These are phyloP conservation scores for Thamnophis elegans DNA, from an alignment of 2,797 vertebrate species.

Conservation along the genomic window DNA sequence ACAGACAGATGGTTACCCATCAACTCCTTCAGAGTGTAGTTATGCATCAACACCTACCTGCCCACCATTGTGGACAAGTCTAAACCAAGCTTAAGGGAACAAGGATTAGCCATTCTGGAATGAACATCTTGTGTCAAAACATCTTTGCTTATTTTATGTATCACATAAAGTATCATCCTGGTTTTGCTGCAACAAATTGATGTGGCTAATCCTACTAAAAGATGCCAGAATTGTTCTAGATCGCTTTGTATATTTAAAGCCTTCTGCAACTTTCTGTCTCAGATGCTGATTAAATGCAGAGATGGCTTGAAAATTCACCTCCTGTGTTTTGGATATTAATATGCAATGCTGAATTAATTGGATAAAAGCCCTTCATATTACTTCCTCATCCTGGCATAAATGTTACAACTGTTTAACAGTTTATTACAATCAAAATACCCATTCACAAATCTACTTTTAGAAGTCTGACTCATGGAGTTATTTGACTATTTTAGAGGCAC, in stretches of 20 bases:
- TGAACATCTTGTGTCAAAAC: not conserved
- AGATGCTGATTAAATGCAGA: not conserved
- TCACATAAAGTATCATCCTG: not conserved
- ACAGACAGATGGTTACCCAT: not conserved
- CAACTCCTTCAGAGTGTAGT: not conserved
- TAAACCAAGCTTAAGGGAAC: not conserved
- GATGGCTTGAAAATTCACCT: constrained; percentile 28
- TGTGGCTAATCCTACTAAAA: not conserved
- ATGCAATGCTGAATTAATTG: not conserved
- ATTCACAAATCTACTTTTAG: not conserved
- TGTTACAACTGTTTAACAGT: not conserved
- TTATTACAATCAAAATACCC: not conserved
- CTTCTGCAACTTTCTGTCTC: not conserved
- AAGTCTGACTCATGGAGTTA: not conserved
- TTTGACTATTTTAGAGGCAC: not conserved
- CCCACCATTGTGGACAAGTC: not conserved
- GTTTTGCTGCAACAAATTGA: not conserved
- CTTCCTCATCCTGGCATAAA: not conserved
- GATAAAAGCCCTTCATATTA: not conserved
- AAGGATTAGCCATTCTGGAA: not conserved
- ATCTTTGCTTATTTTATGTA: not conserved
- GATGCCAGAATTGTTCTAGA: not conserved
- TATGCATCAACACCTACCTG: not conserved
- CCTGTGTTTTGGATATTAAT: not conserved
- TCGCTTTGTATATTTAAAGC: not conserved